Evolutionary conservation across 2,797 vertebrate species (phyloP), one percentile per base, ranked within the genome.

Genomic region (Aotus griseimembra): DNA sequence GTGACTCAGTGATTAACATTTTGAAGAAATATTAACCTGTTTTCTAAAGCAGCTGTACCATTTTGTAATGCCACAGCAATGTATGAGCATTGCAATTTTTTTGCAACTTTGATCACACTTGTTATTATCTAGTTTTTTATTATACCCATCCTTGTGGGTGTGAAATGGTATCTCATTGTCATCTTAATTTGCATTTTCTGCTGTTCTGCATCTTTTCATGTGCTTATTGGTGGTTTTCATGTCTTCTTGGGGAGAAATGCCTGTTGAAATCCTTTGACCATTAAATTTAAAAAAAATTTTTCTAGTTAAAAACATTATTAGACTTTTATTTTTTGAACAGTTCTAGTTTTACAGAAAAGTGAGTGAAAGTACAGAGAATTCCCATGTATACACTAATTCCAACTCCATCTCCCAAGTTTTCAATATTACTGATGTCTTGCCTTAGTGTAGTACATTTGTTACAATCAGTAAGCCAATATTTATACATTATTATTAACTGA

Each of bases 1-100:
- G 26, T 90, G 50, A 83, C 46, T 83, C 36, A 58, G 4, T 57
- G 72, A 84, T 92, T 91, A 83, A 93, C 28, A 89, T 84, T 64
- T 88, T 92, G 64, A 92, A 57, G 20, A 92, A 80, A 46, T 93
- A 46, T 15, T 77, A 88, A 93, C 58, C 83, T 73, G 15, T 77
- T 95, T 91, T 82, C n/a, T 41, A 77, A 90, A 95, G 46, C 24
- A 76, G 17, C 11, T 55, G 15, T 36, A 87, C 41, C n/a, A 86
- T 72, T 83, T 77, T 79, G 33, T n/a, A 91, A 4, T 76, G n/a
- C 12, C 30, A 36, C 15, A 83, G 17, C 15, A 79, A 30, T 85
- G 64, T 30, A 75, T 79, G 4, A 79, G 11, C n/a, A 41, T 52
- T 92, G 28, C 39, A 73, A 9, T 84, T 92, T 94, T 46, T 92